A percentile compares a stretch with the other conserved stretches of the same genome.
Conservation (phyloP, 2,113 vertebrate species). For the Calidris pygmaea region DNA sequence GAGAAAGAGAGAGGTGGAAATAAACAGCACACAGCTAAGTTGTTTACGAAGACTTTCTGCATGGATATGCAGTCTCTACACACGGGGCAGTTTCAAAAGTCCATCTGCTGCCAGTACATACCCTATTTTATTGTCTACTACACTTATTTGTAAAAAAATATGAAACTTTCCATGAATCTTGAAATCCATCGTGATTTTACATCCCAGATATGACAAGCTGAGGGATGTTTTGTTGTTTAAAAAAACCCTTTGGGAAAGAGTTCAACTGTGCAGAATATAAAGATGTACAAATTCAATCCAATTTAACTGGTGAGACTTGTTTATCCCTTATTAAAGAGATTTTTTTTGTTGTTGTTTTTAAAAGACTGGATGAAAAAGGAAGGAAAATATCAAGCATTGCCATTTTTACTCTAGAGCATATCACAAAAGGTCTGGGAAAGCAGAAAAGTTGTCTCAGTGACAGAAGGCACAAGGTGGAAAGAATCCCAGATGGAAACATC, state of each 20-base stretch:
- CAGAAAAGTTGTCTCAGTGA: conserved; percentile 8
- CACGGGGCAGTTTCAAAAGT: neutral
- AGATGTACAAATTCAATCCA: neutral
- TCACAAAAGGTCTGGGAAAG: neutral
- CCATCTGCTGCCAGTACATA: neutral
- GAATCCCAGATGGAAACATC: conserved; percentile 29
- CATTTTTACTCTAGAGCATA: neutral
- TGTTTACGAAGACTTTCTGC: neutral
- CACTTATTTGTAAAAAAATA: neutral
- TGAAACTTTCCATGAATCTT: neutral
- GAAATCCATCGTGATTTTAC: neutral
- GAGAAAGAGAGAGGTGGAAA: conserved; percentile 49
- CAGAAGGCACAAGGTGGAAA: conserved; percentile 32
- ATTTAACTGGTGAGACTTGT: neutral
- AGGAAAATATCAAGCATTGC: conserved; percentile 2
- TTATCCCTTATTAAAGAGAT: neutral
- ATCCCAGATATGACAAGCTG: neutral
- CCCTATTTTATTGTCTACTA: neutral
- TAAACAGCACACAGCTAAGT: conserved; percentile 5
- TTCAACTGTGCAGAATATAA: neutral
- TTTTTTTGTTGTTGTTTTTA: neutral
- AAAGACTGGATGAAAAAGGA: neutral
- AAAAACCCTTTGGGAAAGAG: neutral
- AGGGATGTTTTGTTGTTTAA: neutral
- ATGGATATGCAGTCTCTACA: neutral